Evolutionary conservation across 2,113 vertebrate species (phyloP).

Genomic region (Campylomormyrus numenius): DNA sequence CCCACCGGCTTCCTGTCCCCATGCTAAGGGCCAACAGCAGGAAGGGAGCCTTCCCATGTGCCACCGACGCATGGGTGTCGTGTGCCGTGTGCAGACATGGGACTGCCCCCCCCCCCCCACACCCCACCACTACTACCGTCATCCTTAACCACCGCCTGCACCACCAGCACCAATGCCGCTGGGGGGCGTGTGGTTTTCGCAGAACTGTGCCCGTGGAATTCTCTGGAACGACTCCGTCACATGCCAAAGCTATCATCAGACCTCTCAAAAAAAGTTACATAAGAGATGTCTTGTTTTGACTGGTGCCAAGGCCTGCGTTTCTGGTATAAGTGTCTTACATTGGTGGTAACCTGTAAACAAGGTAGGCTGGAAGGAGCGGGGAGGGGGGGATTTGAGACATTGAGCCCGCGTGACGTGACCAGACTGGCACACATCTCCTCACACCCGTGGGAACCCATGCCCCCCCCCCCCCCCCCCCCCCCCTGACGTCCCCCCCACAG

Average conservation of each 20-base stretch:
- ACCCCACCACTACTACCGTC: neutral
- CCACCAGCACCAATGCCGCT: neutral
- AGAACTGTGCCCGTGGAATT: neutral
- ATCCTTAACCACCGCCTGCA: neutral
- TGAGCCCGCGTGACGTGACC: constrained; percentile 22
- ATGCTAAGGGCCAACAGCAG: neutral
- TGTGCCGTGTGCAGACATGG: neutral
- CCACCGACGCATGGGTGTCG: neutral
- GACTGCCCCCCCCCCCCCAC: neutral
- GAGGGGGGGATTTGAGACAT: constrained; percentile 17
- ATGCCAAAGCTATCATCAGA: neutral
- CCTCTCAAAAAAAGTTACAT: neutral
- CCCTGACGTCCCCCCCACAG: too few species aligned
- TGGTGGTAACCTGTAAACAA: neutral
- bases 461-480: constrained; percentile 47
- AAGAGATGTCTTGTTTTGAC: neutral
- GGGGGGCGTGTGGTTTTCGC: neutral
- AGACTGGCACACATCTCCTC: constrained; percentile 62
- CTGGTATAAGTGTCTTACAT: neutral
- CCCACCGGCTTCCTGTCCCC: neutral
- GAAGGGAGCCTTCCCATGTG: neutral
- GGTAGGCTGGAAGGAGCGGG: constrained; percentile 18
- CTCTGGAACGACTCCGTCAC: neutral
- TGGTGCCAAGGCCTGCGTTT: neutral
- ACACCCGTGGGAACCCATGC: constrained; percentile 51